These are phyloP conservation scores for Lamellibrachia columna DNA, from an alignment of 2,888 invertebrate genomes.

Conservation along the genomic window DNA sequence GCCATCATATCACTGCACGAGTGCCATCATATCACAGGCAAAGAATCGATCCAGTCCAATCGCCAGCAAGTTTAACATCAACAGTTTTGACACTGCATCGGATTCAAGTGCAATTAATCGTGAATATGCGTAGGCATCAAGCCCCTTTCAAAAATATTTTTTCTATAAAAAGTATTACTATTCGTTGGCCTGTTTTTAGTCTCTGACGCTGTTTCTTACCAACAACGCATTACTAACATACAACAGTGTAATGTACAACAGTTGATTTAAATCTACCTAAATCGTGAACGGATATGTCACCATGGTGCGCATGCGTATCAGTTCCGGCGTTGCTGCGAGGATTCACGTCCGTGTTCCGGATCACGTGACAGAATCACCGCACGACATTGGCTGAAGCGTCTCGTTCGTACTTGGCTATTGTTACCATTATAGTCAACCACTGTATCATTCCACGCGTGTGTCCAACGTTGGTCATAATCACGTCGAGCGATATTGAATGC, in stretches of 20 bases:
- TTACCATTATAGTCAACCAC: background rate
- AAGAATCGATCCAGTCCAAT: background rate
- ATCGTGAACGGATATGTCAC: background rate
- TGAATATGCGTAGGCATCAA: background rate
- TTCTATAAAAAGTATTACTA: background rate
- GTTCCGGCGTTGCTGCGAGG: background rate
- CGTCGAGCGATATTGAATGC: background rate
- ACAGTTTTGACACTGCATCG: background rate
- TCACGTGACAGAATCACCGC: background rate
- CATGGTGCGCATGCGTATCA: background rate
- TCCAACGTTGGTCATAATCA: background rate
- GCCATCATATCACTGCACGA: conserved; percentile 8
- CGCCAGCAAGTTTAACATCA: background rate
- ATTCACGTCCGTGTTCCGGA: background rate
- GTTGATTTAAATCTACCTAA: background rate
- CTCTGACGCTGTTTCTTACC: conserved; percentile 8
- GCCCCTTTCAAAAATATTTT: background rate
- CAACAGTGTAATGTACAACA: background rate
- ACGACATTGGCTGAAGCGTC: background rate
- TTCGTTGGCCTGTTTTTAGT: background rate
- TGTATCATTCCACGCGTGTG: background rate
- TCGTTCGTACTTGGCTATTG: background rate
- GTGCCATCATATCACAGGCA: conserved; percentile 1
- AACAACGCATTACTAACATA: conserved; percentile 12
- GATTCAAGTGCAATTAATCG: background rate